These are phyloP conservation scores for Phortica variegata DNA, from an alignment of 1,140 invertebrate species.

Conservation along the genomic window DNA sequence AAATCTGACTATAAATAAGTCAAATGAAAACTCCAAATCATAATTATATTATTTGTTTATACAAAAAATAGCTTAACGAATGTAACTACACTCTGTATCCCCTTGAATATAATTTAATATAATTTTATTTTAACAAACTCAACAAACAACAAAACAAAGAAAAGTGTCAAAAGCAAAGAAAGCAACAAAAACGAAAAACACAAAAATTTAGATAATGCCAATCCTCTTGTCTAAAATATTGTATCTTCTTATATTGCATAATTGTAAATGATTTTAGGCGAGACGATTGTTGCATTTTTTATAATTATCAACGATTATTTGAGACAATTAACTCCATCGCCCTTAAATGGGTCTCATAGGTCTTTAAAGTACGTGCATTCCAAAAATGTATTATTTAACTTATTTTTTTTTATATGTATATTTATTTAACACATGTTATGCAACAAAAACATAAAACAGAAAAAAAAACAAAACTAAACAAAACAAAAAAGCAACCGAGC, in stretches of 20 bases:
- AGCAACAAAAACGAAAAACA: slow-evolving; percentile 19
- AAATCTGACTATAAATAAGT: too few species aligned
- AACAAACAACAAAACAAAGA: slow-evolving; percentile 20
- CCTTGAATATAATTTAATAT: slow-evolving; percentile 46
- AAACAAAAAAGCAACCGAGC: too few species aligned
- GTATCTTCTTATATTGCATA: slow-evolving; percentile 37
- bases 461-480: too few species aligned
- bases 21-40: too few species aligned
- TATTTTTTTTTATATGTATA: slow-evolving; percentile 6
- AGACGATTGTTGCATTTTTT: slow-evolving; percentile 56
- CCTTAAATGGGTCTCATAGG: slow-evolving; percentile 24
- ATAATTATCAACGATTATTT: slow-evolving; percentile 20
- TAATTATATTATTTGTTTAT: too few species aligned
- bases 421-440: slow-evolving; percentile 28
- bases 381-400: slow-evolving; percentile 1
- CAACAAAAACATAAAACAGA: slow-evolving; percentile 22
- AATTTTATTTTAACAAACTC: slow-evolving; percentile 17
- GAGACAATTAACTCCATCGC: slow-evolving; percentile 26
- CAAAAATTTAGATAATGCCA: slow-evolving; percentile 52
- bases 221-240: slow-evolving; percentile 56
- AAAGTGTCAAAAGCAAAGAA: slow-evolving; percentile 13
- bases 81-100: slow-evolving; percentile 57
- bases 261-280: slow-evolving; percentile 47
- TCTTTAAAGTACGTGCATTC: slow-evolving; percentile 17
- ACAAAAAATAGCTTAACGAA: too few species aligned